Evolutionary conservation across 2,113 vertebrate species (phyloP).

Genomic region (Ophiodon elongatus): DNA sequence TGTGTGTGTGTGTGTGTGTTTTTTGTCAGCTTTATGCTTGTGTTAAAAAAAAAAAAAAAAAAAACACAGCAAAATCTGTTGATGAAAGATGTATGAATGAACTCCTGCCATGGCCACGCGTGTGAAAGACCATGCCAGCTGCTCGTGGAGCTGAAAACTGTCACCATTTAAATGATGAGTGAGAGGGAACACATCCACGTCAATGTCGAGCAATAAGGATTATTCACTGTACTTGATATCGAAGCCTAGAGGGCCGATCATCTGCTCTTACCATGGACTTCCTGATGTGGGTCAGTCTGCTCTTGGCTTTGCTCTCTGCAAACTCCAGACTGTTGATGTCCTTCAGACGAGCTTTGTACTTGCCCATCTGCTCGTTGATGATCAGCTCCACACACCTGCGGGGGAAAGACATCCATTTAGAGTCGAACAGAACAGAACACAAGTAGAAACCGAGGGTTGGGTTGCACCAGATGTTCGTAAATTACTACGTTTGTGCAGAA

Average conservation of each 20-base stretch:
- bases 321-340: conserved; percentile 98
- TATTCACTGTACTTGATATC: not conserved
- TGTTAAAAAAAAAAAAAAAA: conserved; percentile 4
- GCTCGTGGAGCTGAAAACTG: conserved; percentile 39
- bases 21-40: conserved; percentile 22
- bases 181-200: conserved; percentile 16
- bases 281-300: conserved; percentile 92
- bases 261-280: conserved; percentile 92
- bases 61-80: conserved; percentile 30
- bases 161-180: conserved; percentile 27
- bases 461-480: not conserved
- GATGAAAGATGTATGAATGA: conserved; percentile 59
- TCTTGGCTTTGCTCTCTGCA: conserved; percentile 97
- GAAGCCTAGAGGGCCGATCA: not conserved
- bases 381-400: conserved; percentile 94
- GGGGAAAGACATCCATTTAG: not conserved
- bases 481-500: too few species aligned
- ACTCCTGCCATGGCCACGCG: conserved; percentile 53
- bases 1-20: not conserved
- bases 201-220: not conserved
- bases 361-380: conserved; percentile 96
- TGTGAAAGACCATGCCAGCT: conserved; percentile 56
- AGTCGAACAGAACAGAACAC: not conserved
- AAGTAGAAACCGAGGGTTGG: not conserved
- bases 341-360: conserved; percentile 95